phyloP scores from a whole-genome alignment of 2,113 vertebrate species.

The Falcunculus frontatus region DNA sequence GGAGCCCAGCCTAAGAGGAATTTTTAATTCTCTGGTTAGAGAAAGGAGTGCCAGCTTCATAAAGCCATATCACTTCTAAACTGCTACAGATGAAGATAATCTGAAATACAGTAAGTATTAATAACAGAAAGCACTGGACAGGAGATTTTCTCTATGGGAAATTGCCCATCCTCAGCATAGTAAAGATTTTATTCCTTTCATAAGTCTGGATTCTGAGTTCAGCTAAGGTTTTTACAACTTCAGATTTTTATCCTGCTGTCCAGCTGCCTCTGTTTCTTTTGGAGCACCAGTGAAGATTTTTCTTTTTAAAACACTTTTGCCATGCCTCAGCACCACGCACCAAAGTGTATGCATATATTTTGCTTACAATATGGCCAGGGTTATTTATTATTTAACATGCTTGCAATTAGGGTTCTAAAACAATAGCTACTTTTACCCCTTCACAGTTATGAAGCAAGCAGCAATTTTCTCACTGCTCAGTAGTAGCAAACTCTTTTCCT shows the following conservation, averaged over 20 bases:
- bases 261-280: background rate
- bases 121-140: background rate
- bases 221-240: background rate
- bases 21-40: background rate
- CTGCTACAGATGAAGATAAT: constrained; percentile 21
- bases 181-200: constrained; percentile 50
- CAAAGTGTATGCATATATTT: background rate
- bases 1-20: background rate
- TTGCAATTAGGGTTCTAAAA: background rate
- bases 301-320: background rate
- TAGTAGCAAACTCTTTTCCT: background rate
- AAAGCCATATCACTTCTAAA: background rate
- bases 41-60: background rate
- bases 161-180: constrained; percentile 1
- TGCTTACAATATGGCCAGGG: background rate
- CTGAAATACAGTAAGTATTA: background rate
- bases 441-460: background rate
- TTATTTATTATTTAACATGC: background rate
- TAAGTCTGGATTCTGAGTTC: constrained; percentile 27
- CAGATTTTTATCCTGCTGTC: background rate
- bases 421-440: background rate
- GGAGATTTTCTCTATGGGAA: constrained; percentile 10
- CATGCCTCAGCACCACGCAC: background rate
- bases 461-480: background rate
- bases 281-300: background rate